Conservation (phyloP, 53 echinoderm and acorn worm species). For the Paracentrotus lividus region DNA sequence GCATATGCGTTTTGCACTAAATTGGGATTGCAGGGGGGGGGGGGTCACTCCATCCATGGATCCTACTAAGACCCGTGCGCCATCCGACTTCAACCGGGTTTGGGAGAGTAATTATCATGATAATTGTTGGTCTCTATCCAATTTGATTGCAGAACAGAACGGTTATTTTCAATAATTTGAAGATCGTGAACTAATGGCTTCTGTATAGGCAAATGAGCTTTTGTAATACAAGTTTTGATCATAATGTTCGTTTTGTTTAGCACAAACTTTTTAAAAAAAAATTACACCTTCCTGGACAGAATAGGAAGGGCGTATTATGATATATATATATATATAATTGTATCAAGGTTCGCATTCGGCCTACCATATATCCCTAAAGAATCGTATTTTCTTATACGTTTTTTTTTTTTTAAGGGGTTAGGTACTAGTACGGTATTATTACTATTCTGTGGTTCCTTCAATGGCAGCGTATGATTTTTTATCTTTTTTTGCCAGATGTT, state of each 20-base stretch:
- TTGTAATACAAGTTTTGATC: too few species aligned
- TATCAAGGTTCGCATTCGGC: neutral
- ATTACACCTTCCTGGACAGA: neutral
- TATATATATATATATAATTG: neutral
- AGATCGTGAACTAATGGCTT: too few species aligned
- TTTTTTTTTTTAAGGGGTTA: neutral
- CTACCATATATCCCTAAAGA: slow-evolving; percentile 7
- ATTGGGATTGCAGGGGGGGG: neutral
- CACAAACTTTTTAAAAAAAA: neutral
- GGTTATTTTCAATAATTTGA: neutral
- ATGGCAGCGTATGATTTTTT: neutral
- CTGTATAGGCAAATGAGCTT: too few species aligned
- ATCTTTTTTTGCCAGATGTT: slow-evolving; percentile 36
- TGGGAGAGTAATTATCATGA: too few species aligned
- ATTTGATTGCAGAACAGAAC: neutral
- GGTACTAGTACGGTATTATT: neutral
- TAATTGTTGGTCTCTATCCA: neutral
- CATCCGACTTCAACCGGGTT: too few species aligned
- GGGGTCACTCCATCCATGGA: neutral
- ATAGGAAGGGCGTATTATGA: neutral
- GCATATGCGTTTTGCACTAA: neutral
- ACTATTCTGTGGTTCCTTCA: neutral
- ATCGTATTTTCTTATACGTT: neutral
- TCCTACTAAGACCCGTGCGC: too few species aligned
- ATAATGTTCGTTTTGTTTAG: too few species aligned